Evolutionary conservation across 2,113 vertebrate genomes (phyloP), one percentile per base, ranked within the genome.

Genomic region (Poeciliopsis retropinna): DNA sequence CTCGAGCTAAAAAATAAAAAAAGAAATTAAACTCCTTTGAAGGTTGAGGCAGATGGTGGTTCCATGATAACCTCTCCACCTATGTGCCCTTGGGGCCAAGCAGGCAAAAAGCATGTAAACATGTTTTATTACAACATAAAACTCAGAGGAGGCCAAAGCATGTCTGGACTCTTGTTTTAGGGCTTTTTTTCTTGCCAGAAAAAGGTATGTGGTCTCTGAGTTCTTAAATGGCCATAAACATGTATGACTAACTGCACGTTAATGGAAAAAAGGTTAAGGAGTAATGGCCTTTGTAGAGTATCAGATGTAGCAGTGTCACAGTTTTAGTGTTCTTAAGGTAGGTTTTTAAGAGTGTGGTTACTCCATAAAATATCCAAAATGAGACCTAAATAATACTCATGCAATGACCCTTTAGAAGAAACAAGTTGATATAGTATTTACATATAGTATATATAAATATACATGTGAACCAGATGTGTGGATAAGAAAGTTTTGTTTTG

Each of bases 101-200:
- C 65, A 79, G 78, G 85, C 74, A 64, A 82, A 90, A 85, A 80
- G 85, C 84, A 92, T 92, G 93, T 94, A 93, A 94, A 94, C 93
- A 93, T 93, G 87, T 92, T 94, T 95, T 93, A 94, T 90, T 82
- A 87, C 79, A 72, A 72, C 90, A 93, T 95, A 94, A 95, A 91
- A 86, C 90, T 91, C 80, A 12, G 64, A 87, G 83, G 87, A 91
- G 89, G 88, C 91, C 61, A 57, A 67, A 79, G 67, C 75, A 85
- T 82, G 88, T 87, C 91, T 92, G 88, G 73, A 85, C n/a, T 15
- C 82, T 80, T 87, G 83, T 82, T 91, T 88, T 62, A 70, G 72
- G 68, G 70, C 66, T 91, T 92, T 93, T 93, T 47, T 90, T 93
- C 92, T 92, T 84, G 83, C 72, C 67, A 74, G 75, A 85, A 44